Conservation (phyloP, 2,113 vertebrate species). For the Amblyornis subalaris region DNA sequence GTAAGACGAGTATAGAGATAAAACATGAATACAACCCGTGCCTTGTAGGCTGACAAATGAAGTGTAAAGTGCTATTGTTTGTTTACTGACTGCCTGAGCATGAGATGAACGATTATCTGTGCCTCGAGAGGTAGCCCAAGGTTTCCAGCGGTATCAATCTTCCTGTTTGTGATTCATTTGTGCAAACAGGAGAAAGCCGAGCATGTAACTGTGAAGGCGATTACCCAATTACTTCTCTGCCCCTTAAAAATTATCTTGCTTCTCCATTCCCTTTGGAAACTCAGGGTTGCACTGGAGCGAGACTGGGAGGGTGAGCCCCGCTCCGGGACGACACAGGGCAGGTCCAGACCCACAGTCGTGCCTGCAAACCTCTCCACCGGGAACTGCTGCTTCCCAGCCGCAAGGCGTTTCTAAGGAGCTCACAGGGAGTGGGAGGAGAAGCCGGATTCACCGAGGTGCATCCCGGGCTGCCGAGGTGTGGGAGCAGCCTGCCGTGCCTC, state of each 20-base stretch:
- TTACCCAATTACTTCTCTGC: background rate
- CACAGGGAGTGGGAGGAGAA: background rate
- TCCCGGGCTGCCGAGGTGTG: background rate
- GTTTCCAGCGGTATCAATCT: background rate
- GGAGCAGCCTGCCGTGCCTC: rapidly evolving
- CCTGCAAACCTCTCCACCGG: background rate
- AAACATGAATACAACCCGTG: background rate
- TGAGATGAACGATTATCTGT: background rate
- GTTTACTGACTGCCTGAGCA: slow-evolving; percentile 10
- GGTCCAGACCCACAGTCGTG: background rate
- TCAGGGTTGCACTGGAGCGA: background rate
- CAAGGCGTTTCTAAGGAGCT: background rate
- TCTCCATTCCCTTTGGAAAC: background rate
- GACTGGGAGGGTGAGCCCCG: background rate
- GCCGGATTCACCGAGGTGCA: rapidly evolving
- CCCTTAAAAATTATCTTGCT: background rate
- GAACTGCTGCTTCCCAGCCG: background rate
- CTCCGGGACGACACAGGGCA: background rate
- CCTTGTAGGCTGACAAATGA: background rate
- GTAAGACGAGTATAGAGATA: background rate
- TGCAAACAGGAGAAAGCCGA: background rate
- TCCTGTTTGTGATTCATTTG: background rate
- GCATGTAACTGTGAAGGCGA: background rate
- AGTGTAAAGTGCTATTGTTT: slow-evolving; percentile 1
- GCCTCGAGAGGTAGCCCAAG: background rate